A percentile compares a stretch with the other conserved stretches of the same genome.
Conservation (phyloP, 2,113 vertebrate genomes). For the Grallaria varia region DNA sequence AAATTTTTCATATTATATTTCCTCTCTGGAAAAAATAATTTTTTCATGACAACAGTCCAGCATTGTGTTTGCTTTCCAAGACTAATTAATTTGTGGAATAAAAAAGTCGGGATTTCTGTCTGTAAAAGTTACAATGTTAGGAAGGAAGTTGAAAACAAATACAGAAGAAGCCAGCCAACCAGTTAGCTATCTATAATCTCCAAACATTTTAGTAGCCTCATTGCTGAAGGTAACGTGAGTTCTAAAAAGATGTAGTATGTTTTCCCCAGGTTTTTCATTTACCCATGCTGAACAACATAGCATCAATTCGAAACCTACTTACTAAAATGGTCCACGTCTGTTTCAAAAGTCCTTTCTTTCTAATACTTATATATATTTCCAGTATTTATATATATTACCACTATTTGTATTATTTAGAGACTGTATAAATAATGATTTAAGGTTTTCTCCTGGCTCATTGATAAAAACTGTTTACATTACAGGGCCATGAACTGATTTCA, state of each 20-base stretch:
- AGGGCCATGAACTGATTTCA: constrained; percentile 14
- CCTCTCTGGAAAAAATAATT: neutral
- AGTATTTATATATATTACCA: constrained; percentile 15
- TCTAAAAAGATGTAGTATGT: neutral
- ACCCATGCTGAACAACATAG: neutral
- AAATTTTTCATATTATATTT: neutral
- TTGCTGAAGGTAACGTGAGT: neutral
- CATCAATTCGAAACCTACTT: neutral
- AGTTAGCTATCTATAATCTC: neutral
- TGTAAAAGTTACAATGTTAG: neutral
- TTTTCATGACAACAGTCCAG: neutral
- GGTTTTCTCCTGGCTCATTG: constrained; percentile 20
- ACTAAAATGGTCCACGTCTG: neutral
- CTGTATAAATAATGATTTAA: constrained; percentile 26
- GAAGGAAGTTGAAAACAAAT: neutral
- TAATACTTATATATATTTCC: neutral
- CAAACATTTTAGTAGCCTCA: neutral
- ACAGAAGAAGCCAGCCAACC: neutral
- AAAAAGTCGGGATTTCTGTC: neutral
- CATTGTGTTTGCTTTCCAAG: neutral
- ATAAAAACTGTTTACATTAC: constrained; percentile 36
- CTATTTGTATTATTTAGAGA: constrained; percentile 14
- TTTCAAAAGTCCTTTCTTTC: neutral
- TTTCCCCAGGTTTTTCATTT: neutral
- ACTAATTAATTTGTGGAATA: neutral